Evolutionary conservation across 2,797 vertebrate genomes (phyloP).

Genomic region (Merluccius polli): DNA sequence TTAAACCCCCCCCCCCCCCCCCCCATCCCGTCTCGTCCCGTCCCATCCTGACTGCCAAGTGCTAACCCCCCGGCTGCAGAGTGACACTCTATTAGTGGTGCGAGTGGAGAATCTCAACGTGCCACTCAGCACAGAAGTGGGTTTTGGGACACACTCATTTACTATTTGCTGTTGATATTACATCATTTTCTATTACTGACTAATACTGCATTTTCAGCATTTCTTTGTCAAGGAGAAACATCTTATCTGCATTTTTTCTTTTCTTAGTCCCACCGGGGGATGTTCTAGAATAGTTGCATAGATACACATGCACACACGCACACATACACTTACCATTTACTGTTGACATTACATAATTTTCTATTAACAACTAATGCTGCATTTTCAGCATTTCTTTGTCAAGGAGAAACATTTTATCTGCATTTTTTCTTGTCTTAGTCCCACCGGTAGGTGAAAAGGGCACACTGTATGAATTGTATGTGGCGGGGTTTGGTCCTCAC

Average conservation of each 20-base stretch:
- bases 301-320: too few relatives aligned
- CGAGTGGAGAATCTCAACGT: background rate
- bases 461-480: background rate
- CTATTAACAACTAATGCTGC: background rate
- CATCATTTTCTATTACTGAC: background rate
- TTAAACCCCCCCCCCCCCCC: background rate
- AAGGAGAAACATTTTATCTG: background rate
- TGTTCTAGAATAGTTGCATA: too few relatives aligned
- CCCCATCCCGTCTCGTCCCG: background rate
- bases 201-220: background rate
- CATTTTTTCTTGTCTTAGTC: background rate
- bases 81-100: background rate
- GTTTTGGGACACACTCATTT: background rate
- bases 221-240: background rate
- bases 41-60: background rate
- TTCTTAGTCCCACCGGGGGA: background rate
- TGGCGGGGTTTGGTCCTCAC: too few relatives aligned
- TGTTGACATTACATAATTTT: background rate
- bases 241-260: background rate
- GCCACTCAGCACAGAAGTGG: background rate
- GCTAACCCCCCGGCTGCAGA: background rate
- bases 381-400: background rate
- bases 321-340: background rate
- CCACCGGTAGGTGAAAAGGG: too few relatives aligned
- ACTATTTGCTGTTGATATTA: background rate